Conservation (phyloP, 2,113 vertebrate genomes). For the Casuarius casuarius region DNA sequence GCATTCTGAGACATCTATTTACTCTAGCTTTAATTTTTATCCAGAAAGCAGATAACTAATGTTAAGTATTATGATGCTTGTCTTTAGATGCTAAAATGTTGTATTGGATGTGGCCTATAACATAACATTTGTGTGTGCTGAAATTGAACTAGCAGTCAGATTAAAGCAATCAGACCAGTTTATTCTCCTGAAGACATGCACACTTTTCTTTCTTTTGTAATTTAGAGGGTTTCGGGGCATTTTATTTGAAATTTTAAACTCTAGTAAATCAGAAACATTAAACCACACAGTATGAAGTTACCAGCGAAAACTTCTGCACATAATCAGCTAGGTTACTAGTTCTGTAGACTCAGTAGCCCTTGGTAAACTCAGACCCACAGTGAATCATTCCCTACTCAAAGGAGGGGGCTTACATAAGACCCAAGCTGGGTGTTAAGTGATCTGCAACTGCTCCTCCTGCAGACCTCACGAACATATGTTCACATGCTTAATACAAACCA, state of each 20-base stretch:
- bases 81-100: background rate
- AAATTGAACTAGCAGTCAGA: background rate
- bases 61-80: background rate
- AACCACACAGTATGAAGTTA: background rate
- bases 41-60: background rate
- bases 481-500: conserved; percentile 50
- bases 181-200: background rate
- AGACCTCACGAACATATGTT: conserved; percentile 51
- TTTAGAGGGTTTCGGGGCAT: background rate
- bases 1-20: background rate
- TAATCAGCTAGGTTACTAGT: background rate
- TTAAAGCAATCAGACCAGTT: background rate
- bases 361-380: background rate
- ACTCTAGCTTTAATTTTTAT: background rate
- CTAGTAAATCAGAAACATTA: background rate
- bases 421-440: conserved; percentile 18
- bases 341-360: background rate
- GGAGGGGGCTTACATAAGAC: background rate
- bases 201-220: background rate
- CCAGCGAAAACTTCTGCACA: background rate
- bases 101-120: background rate
- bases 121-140: background rate
- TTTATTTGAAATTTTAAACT: background rate
- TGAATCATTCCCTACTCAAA: background rate
- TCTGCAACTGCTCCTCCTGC: conserved; percentile 32